Base-by-base conservation (phyloP, 2,888 invertebrate genomes). In the Drosophila robusta region DNA sequence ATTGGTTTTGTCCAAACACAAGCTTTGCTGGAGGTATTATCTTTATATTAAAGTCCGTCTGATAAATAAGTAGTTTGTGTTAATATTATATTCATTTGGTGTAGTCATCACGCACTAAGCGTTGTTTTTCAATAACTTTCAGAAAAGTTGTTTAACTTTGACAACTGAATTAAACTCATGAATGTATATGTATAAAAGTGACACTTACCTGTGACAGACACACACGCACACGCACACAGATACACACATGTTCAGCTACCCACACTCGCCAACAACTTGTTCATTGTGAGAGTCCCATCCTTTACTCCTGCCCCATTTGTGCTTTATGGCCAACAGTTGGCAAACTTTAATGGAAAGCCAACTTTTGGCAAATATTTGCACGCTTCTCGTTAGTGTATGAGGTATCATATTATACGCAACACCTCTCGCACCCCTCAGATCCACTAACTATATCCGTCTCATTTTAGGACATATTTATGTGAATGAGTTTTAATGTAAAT, bases 291-390 rank as follows among this genome's bases (percentile, higher is more conserved):
- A 0, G 36, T 11, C 18, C 34, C 9, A 46, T 14, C 45, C 26
- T 49, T 11, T 38, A 18, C 49, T 46, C 22, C 14, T 54, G 36
- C 12, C 18, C n/a, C 34, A 47, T 56, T 68, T 36, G 41, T 47
- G 52, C 45, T 50, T 62, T 32, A 54, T 47, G 61, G 24, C 52
- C 50, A 55, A 47, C 46, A 49, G 56, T 61, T 65, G 55, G 54
- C 16, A 65, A 71, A 71, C 57, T 74, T 62, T 58, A 38, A 71
- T 76, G 62, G 34, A 56, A 77, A 47, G 78, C 57, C 54, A 69
- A 84, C 81, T 80, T 71, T 64, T 46, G 45, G 63, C 70, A 82
- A 82, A 88, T 88, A 82, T 86, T 78, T 72, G 72, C 60, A 44
- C 54, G 63, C 36, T 72, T 57, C 54, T 67, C 32, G 70, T 74